These are phyloP conservation scores for Aleadryas rufinucha DNA, from an alignment of 2,113 vertebrate species.

Conservation along the genomic window DNA sequence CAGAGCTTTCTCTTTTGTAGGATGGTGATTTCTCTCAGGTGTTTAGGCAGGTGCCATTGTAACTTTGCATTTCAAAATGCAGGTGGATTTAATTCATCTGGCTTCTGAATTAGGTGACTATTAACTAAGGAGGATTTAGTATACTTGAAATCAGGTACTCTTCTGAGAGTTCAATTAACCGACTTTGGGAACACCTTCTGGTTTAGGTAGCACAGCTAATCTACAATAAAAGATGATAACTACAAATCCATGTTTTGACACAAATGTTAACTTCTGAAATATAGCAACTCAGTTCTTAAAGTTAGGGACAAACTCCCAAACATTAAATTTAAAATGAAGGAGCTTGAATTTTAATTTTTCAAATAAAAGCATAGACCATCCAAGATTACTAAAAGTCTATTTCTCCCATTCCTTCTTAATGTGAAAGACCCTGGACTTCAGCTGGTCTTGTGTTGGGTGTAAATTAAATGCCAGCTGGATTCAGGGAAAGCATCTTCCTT, in stretches of 20 bases:
- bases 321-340: background rate
- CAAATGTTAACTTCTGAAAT: background rate
- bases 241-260: background rate
- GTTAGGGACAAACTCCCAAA: background rate
- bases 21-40: background rate
- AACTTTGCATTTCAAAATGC: background rate
- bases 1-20: background rate
- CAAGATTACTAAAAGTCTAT: background rate
- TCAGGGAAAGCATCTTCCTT: background rate
- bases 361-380: background rate
- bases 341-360: background rate
- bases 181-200: background rate
- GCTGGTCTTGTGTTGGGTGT: background rate
- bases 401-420: background rate
- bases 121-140: background rate
- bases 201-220: background rate
- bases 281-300: background rate
- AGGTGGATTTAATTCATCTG: background rate
- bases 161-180: background rate
- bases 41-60: background rate
- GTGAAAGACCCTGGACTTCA: background rate
- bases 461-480: slow-evolving; percentile 19
- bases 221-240: background rate
- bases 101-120: background rate
- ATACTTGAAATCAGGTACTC: background rate